Percentiles rank a stretch among this genome's conserved stretches.
Evolutionary conservation across 2,888 invertebrate genomes (phyloP).

Genomic region (Actias luna): DNA sequence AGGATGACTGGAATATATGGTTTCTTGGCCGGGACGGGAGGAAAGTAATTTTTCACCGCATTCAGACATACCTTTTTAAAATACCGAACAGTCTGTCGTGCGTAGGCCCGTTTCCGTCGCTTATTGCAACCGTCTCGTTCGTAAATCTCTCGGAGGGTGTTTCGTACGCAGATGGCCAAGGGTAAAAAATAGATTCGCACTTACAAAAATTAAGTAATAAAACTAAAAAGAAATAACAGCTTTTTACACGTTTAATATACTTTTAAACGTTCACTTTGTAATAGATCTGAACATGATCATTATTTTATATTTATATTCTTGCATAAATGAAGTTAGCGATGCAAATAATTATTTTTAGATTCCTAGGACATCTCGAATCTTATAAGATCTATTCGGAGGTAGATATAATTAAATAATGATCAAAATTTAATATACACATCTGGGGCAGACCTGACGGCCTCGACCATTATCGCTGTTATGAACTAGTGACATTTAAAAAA

Average conservation of each 20-base stretch:
- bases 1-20: constrained; percentile 66
- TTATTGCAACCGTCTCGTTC: constrained; percentile 69
- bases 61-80: constrained; percentile 75
- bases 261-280: too few species aligned
- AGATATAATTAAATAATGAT: not conserved
- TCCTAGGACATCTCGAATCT: not conserved
- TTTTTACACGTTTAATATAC: not conserved
- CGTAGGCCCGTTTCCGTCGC: constrained; percentile 47
- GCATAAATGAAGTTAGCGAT: not conserved
- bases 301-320: too few species aligned
- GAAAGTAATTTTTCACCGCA: constrained; percentile 74
- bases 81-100: constrained; percentile 63
- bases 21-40: constrained; percentile 54
- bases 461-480: not conserved
- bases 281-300: too few species aligned
- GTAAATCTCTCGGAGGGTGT: constrained; percentile 69
- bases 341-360: not conserved
- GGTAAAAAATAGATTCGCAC: constrained; percentile 72
- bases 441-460: not conserved
- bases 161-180: constrained; percentile 53
- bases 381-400: not conserved
- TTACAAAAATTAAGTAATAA: constrained; percentile 69
- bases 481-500: not conserved
- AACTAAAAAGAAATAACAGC: not conserved
- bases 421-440: not conserved